A percentile compares a stretch with the other conserved stretches of the same genome.
phyloP scores from a whole-genome alignment of 2,113 vertebrate species.

The Fregetta grallaria region DNA sequence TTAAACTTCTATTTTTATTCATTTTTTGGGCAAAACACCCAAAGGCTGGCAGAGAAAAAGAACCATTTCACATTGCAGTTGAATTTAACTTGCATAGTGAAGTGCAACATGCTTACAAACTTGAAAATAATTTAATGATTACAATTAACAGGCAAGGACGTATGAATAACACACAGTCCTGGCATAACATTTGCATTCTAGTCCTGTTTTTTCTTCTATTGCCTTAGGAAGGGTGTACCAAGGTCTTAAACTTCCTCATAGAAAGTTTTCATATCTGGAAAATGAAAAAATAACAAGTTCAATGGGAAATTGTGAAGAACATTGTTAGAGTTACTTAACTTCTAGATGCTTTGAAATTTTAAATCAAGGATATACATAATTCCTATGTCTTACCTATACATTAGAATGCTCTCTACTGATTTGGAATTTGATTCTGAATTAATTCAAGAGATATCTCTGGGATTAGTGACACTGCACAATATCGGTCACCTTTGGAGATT shows the following conservation, averaged over 20 bases:
- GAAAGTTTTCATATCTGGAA: background rate
- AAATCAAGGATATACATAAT: background rate
- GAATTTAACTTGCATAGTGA: background rate
- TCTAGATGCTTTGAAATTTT: background rate
- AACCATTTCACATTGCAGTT: background rate
- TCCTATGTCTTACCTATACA: background rate
- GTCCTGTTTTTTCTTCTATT: background rate
- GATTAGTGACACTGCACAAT: background rate
- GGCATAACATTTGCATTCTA: background rate
- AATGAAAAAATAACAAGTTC: background rate
- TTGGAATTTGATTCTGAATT: background rate
- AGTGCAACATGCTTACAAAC: background rate
- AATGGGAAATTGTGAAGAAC: background rate
- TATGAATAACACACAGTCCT: background rate
- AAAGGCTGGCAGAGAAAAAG: background rate
- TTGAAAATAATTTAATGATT: background rate
- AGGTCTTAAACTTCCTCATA: background rate
- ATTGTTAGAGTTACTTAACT: background rate
- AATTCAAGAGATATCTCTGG: background rate
- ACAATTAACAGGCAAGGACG: background rate
- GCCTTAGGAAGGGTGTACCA: background rate
- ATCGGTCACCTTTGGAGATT: background rate
- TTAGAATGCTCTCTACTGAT: background rate
- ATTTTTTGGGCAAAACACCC: background rate
- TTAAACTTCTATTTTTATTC: background rate